phyloP scores from a whole-genome alignment of 2,888 invertebrate genomes.

The Acrocyrtus sp. region DNA sequence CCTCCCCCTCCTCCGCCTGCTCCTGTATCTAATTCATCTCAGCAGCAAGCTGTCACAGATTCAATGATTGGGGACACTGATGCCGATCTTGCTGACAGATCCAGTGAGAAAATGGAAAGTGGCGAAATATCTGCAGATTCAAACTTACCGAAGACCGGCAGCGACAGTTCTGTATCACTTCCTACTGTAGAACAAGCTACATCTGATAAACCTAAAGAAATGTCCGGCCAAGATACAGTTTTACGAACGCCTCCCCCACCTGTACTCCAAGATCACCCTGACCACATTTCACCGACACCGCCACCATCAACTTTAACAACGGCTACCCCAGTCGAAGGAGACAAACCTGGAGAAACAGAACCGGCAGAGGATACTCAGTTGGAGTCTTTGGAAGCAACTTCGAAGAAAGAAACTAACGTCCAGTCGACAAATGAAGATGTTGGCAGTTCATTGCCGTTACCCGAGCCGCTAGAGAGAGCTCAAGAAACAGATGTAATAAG shows the following conservation, averaged over 20 bases:
- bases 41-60: background rate
- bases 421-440: background rate
- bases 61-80: background rate
- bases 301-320: conserved; percentile 8
- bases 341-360: conserved; percentile 6
- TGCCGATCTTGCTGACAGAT: background rate
- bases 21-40: too few relatives aligned
- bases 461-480: background rate
- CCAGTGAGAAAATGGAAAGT: background rate
- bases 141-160: background rate
- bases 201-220: background rate
- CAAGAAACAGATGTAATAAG: background rate
- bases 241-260: background rate
- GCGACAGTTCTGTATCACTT: background rate
- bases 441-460: background rate
- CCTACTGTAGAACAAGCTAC: background rate
- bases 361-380: conserved; percentile 20
- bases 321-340: conserved; percentile 9
- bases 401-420: background rate
- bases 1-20: conserved; percentile 35
- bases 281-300: conserved; percentile 2
- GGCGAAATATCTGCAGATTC: background rate
- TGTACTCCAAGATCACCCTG: background rate
- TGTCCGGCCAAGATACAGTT: background rate
- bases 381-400: conserved; percentile 16